Base-by-base conservation (phyloP, 2,888 invertebrate genomes). In the Sphaeridia pumilis region DNA sequence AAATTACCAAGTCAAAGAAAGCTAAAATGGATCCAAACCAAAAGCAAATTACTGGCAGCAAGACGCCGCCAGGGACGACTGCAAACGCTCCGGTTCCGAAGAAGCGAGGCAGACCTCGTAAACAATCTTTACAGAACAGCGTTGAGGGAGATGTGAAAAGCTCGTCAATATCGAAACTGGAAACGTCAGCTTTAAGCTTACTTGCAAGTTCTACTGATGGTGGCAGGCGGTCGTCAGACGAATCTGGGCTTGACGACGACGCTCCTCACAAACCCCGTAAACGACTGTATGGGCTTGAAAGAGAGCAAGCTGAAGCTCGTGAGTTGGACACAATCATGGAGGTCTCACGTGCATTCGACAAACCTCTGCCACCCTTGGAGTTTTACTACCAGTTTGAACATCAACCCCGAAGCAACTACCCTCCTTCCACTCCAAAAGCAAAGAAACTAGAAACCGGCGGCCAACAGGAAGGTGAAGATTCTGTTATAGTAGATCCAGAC, bases 261-360 rank as follows among this genome's bases (percentile, higher is more conserved):
- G 17, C 5, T 14, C 17, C 38, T 7, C 38, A 38, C 17, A 38
- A 38, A 38, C 38, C 38, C 7, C n/a, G 34, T 21, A 46, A 46
- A 21, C 31, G 46, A 34, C 20, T 46, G 31, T 20, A 21, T 3
- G 46, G 46, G 10, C 4, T 46, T 20, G 46, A 22, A 4, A 31
- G 46, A 12, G 35, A 31, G 21, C 17, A 20, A 12, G 31, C 35
- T 12, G 51, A 51, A 7, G 27, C 12, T 17, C 27, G 25, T n/a
- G 51, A 51, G 28, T 35, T 44, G 25, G 45, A 51, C 17, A 51
- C 51, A 10, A 51, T 51, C n/a, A 35, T 36, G 34, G 26, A 35
- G n/a, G 51, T 51, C 12, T 51, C 51, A 24, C 10, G 28, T 14
- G 45, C 35, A 10, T 22, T 20, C 1, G 51, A 51, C 35, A 24